phyloP scores from a whole-genome alignment of 1,140 invertebrate genomes.

The Zaprionus gabonicus region DNA sequence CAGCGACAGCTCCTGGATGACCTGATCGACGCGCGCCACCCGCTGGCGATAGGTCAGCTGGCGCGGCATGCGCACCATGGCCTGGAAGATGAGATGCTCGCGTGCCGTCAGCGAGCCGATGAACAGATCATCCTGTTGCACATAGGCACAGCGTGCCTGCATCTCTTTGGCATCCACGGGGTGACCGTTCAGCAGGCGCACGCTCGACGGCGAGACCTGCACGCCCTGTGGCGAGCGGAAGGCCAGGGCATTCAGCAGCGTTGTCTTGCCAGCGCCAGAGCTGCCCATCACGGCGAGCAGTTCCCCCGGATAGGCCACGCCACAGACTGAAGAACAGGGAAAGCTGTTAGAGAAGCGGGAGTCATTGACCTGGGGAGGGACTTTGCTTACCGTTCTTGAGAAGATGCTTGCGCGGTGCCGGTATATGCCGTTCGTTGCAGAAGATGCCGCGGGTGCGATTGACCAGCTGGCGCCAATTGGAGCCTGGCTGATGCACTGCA shows the following conservation, averaged over 20 bases:
- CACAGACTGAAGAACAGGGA: constrained; percentile 87
- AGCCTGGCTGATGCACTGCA: constrained; percentile 74
- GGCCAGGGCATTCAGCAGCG: constrained; percentile 95
- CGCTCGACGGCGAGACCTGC: constrained; percentile 70
- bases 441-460: constrained; percentile 85
- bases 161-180: constrained; percentile 88
- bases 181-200: constrained; percentile 89
- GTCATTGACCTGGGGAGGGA: too few relatives aligned
- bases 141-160: constrained; percentile 94
- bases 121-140: constrained; percentile 98
- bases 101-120: constrained; percentile 95
- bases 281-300: constrained; percentile 96
- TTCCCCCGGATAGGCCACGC: constrained; percentile 94
- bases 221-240: constrained; percentile 90
- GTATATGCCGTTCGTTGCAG: constrained; percentile 82
- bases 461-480: constrained; percentile 76
- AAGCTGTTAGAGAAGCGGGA: too few relatives aligned
- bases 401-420: constrained; percentile 87
- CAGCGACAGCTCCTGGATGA: constrained; percentile 90
- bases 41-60: constrained; percentile 90
- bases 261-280: constrained; percentile 98
- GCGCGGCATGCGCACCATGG: constrained; percentile 96
- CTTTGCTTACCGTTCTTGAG: constrained; percentile 86
- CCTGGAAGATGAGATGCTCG: constrained; percentile 96
- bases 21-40: constrained; percentile 94